phyloP scores from a whole-genome alignment of 1,140 invertebrate species.

The Harpegnathos saltator region DNA sequence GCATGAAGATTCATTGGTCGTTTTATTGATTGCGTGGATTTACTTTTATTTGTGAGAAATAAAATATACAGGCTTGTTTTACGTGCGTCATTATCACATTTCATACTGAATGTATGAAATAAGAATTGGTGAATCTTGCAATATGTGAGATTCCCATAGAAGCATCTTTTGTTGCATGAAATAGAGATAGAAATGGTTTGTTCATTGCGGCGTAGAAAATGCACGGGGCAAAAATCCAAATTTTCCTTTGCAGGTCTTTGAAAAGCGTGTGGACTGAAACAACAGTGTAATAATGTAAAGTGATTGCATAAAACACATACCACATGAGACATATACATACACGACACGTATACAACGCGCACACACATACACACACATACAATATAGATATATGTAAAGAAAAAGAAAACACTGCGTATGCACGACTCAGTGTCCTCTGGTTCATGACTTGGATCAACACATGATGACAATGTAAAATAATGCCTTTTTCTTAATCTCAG shows the following conservation, averaged over 20 bases:
- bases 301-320: constrained; percentile 78
- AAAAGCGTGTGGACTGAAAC: constrained; percentile 79
- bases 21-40: constrained; percentile 22
- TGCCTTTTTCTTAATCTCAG: constrained; percentile 75
- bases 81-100: background rate
- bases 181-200: too few species aligned
- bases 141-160: background rate
- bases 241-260: constrained; percentile 78
- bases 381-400: constrained; percentile 56
- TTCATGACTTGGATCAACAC: constrained; percentile 83
- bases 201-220: background rate
- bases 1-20: constrained; percentile 9
- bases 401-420: constrained; percentile 66
- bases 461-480: constrained; percentile 74
- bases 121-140: background rate
- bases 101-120: background rate
- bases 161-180: background rate
- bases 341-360: constrained; percentile 63
- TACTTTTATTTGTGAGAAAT: constrained; percentile 12
- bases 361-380: constrained; percentile 67
- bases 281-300: constrained; percentile 81
- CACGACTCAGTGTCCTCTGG: constrained; percentile 79
- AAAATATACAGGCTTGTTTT: constrained; percentile 19
- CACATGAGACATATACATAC: constrained; percentile 68
- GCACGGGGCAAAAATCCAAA: constrained; percentile 1